phyloP scores from a whole-genome alignment of 2,888 invertebrate species.

The Tenthredo notha region DNA sequence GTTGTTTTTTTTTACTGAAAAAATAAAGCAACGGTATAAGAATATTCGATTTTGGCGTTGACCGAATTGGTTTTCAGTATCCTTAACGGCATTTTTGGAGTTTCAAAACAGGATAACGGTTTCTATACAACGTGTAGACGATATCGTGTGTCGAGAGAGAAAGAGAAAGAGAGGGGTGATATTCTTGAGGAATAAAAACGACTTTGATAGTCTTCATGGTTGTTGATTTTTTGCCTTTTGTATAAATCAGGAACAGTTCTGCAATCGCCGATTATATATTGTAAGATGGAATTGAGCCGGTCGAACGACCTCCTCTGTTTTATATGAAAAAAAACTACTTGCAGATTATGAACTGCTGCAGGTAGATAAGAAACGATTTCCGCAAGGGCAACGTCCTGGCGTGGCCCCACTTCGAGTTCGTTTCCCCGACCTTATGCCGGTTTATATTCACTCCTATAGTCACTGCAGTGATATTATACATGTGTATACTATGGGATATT shows the following conservation, averaged over 20 bases:
- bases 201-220: neutral
- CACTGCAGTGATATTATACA: neutral
- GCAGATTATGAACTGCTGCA: neutral
- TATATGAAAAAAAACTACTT: conserved; percentile 5
- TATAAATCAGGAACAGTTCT: neutral
- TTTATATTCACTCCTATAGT: conserved; percentile 1
- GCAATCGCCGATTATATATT: neutral
- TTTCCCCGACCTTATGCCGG: conserved; percentile 49
- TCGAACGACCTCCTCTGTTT: neutral
- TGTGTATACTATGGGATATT: neutral
- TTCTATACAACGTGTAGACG: neutral
- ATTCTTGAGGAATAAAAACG: neutral
- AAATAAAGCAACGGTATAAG: neutral
- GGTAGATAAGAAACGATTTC: conserved; percentile 60
- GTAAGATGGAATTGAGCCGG: neutral
- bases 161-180: neutral
- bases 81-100: neutral
- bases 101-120: neutral
- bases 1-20: neutral
- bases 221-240: neutral
- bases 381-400: conserved; percentile 68
- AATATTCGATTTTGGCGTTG: neutral
- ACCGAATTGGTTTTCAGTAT: neutral
- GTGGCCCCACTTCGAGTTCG: conserved; percentile 64
- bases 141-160: neutral